Base-by-base conservation (phyloP, 2,113 vertebrate genomes). In the Upupa epops region DNA sequence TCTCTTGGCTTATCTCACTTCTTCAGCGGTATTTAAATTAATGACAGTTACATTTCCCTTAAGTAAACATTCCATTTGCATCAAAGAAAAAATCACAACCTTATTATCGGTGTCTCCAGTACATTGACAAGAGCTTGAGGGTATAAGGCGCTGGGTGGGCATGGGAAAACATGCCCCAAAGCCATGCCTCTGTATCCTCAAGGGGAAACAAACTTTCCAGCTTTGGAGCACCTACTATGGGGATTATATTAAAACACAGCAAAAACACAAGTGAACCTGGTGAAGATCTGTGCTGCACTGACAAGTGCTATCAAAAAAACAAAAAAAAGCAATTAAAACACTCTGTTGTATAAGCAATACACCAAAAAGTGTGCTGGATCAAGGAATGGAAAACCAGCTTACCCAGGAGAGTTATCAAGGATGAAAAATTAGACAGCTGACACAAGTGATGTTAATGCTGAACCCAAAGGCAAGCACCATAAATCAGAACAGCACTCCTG, bases 321-420 rank as follows among this genome's bases (percentile, higher is more conserved):
- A 87, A 82, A 82, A 90, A 96, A 92, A 95, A 88, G 90, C 59
- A 93, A 94, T 93, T 93, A 87, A 93, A 92, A 93, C 80, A 86
- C 61, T 82, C 70, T 65, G 73, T 86, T 84, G 74, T 55, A 65
- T 28, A 83, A 94, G 90, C 83, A 82, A 74, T 86, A 95, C 88
- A 91, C 73, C 70, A 79, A 76, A 83, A 61, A 82, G 42, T 18
- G 36, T 52, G 66, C 60, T 58, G 56, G 68, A 92, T 78, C 59
- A 84, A 86, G 70, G 52, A 82, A 40, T 20, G 60, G 81, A 79
- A 93, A 95, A 84, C 32, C 51, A 86, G 74, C 68, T 93, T 82
- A 89, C 52, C 86, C 55, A 1, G 73, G 90, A 94, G 95, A 80
- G 89, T 69, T 92, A 84, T 70, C 93, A 92, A 80, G 89, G 81